Percentiles rank a stretch among this genome's conserved stretches.
Evolutionary conservation across 2,113 vertebrate genomes (phyloP).

Genomic region (Leptocoma aspasia): DNA sequence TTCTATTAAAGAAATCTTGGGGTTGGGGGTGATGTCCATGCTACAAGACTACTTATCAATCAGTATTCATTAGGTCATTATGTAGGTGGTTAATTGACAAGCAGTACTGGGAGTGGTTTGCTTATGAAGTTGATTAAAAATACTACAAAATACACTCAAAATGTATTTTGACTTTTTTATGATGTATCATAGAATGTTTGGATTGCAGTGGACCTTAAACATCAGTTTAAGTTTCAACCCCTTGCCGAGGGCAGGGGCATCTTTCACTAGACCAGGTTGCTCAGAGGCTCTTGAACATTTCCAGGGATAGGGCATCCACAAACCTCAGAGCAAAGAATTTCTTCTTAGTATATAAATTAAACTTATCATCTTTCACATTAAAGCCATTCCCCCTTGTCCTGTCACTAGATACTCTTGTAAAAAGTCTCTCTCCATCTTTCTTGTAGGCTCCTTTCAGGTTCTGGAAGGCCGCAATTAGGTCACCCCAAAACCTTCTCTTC

Average conservation of each 20-base stretch:
- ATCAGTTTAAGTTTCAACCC: background rate
- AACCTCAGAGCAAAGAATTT: background rate
- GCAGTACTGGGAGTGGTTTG: background rate
- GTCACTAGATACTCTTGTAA: background rate
- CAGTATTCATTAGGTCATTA: background rate
- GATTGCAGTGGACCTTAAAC: background rate
- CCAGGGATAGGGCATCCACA: background rate
- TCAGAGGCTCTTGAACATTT: background rate
- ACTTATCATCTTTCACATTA: background rate
- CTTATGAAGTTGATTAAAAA: background rate
- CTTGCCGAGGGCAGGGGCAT: no score
- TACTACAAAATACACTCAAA: background rate
- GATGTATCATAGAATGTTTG: background rate
- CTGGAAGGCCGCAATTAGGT: rapidly evolving
- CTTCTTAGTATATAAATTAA: background rate
- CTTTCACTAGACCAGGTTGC: background rate
- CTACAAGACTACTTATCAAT: background rate
- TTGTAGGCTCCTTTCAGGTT: background rate
- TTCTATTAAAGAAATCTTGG: background rate
- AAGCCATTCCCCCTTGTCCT: background rate
- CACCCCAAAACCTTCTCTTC: background rate
- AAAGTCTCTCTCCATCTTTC: background rate
- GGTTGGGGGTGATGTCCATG: rapidly evolving
- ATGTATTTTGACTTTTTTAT: background rate
- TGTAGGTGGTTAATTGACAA: background rate